Evolutionary conservation across 2,888 invertebrate species (phyloP).

Genomic region (Drosophila meridiana): DNA sequence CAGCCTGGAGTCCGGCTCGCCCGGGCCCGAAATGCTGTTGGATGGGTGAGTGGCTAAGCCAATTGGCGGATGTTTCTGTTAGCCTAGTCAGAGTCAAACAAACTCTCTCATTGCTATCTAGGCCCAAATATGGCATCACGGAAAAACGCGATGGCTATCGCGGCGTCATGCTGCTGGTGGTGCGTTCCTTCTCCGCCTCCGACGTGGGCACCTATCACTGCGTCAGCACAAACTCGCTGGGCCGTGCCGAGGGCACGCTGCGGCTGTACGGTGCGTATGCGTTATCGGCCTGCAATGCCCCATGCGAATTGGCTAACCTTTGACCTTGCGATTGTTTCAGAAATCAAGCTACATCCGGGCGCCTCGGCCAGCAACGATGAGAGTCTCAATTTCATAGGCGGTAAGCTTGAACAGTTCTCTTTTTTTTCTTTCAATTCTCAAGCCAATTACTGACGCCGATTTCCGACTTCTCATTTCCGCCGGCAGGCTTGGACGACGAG

Average conservation of each 20-base stretch:
- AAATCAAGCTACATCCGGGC: constrained; percentile 85
- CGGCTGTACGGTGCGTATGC: constrained; percentile 87
- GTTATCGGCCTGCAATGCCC: constrained; percentile 43
- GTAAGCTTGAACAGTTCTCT: constrained; percentile 54
- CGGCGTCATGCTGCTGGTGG: constrained; percentile 84
- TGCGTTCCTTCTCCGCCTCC: constrained; percentile 86
- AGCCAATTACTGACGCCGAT: constrained; percentile 14
- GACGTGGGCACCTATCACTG: constrained; percentile 92
- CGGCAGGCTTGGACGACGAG: constrained; percentile 72
- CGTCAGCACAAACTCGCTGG: constrained; percentile 89
- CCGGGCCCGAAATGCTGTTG: constrained; percentile 90
- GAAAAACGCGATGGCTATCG: constrained; percentile 85
- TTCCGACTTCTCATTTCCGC: background rate
- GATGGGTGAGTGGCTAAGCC: constrained; percentile 88
- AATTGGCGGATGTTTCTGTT: background rate
- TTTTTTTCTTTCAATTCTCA: constrained; percentile 1
- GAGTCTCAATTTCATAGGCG: constrained; percentile 83
- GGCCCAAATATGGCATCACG: constrained; percentile 85
- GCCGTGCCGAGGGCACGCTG: constrained; percentile 88
- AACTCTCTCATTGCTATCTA: constrained; percentile 34
- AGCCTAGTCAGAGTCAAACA: background rate
- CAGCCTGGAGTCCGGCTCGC: constrained; percentile 83
- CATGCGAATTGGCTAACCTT: constrained; percentile 6
- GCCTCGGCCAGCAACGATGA: constrained; percentile 83
- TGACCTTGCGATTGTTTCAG: constrained; percentile 58